Evolutionary conservation across 2,113 vertebrate species (phyloP), one percentile per base, ranked within the genome.

Genomic region (Crotophaga sulcirostris): DNA sequence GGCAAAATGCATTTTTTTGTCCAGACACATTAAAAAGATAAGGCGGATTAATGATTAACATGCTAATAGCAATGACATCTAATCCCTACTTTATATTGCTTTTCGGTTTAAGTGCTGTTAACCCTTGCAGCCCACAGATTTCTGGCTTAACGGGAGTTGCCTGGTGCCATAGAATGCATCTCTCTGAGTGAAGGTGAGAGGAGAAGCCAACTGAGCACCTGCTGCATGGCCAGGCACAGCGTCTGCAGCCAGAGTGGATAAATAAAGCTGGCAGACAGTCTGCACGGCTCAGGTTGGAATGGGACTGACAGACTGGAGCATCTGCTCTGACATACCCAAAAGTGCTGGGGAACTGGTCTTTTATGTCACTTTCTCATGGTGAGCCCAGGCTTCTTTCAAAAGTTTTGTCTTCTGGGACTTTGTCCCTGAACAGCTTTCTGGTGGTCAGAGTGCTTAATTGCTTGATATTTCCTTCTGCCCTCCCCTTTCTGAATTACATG

Each of bases 201-300:
- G 26, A 51, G 70, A n/a, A 73, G 38, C 28, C 68, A 60, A 23
- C 34, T 0, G 4, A 70, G 42, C 7, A 20, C 23, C 26, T 0
- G 1, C 10, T 24, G 23, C 36, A 33, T 1, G 8, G 72, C 72
- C 11, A 5, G 56, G n/a, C 20, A 9, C 17, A 0, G 7, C 0
- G 7, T 47, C 62, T 44, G 79, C 76, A 77, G 76, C 59, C 3
- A 0, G 38, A 36, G 47, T 34, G 29, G 69, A 51, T 4, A 8
- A 66, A 25, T 1, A 10, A 42, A 68, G 72, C 54, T 23, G 40
- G 34, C 9, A 7, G 44, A 7, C 20, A 2, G 47, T 4, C 24
- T 16, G 34, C 31, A 7, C 1, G 18, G 56, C 31, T 58, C 36
- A 6, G 55, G 33, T 16, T 14, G 10, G 21, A 49, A n/a, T 0